Conservation (phyloP, 1,140 invertebrate species). For the Caenorhabditis brenneri region DNA sequence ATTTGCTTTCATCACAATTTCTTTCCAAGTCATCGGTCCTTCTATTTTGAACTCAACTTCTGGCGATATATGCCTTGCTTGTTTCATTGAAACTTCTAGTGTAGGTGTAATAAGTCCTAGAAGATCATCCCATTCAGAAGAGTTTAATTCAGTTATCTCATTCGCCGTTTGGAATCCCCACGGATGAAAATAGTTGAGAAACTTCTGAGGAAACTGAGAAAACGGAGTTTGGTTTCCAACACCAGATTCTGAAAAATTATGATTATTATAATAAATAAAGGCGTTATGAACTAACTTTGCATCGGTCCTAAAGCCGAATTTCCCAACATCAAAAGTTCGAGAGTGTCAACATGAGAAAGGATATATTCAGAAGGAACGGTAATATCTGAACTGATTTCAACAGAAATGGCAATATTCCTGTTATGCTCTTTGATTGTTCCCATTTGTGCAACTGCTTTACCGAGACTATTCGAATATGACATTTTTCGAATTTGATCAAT, state of each 20-base stretch:
- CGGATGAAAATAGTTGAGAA: slow-evolving; percentile 41
- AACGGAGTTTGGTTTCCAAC: background rate
- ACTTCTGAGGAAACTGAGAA: background rate
- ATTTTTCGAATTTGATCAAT: slow-evolving; percentile 27
- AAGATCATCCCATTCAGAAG: slow-evolving; percentile 27
- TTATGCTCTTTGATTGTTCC: background rate
- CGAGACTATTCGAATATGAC: background rate
- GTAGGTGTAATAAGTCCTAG: background rate
- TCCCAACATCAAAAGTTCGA: slow-evolving; percentile 45
- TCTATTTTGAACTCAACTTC: background rate
- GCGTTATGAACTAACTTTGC: background rate
- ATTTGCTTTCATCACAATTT: slow-evolving; percentile 15
- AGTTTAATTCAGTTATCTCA: background rate
- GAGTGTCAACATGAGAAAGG: slow-evolving; percentile 15
- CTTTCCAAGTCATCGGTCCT: slow-evolving; percentile 51
- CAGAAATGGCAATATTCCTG: background rate
- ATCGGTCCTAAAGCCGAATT: slow-evolving; percentile 35
- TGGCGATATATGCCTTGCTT: background rate
- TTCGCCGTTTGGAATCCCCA: slow-evolving; percentile 50
- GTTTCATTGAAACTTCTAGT: slow-evolving; percentile 39
- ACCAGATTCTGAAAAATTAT: background rate
- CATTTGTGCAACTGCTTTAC: slow-evolving; percentile 14
- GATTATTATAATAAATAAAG: too few species aligned
- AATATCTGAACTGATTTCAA: background rate
- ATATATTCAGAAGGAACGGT: slow-evolving; percentile 25